Evolutionary conservation across 2,888 invertebrate genomes (phyloP).

Genomic region (Galerucella calmariensis): DNA sequence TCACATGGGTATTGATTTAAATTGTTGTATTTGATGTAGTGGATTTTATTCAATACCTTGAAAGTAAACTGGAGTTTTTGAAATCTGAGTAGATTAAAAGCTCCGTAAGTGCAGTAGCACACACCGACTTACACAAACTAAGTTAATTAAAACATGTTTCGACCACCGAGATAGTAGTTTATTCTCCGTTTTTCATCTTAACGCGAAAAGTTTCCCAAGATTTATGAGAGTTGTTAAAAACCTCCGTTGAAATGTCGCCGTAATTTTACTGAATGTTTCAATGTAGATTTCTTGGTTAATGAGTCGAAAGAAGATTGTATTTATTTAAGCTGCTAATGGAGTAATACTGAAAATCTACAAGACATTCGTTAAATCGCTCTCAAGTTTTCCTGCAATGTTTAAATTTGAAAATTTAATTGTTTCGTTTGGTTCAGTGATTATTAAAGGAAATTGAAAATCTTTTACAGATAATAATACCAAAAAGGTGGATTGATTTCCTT

Average conservation of each 20-base stretch:
- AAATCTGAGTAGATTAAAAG: not conserved
- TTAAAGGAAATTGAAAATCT: not conserved
- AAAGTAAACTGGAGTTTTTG: not conserved
- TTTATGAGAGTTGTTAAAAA: conserved; percentile 26
- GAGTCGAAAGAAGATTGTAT: conserved; percentile 28
- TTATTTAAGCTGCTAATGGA: conserved; percentile 25
- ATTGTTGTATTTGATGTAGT: not conserved
- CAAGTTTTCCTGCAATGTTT: not conserved
- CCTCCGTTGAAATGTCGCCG: conserved; percentile 20
- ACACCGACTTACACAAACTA: conserved; percentile 6
- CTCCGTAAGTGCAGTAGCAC: not conserved
- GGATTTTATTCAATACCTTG: not conserved
- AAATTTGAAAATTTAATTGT: not conserved
- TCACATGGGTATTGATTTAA: too few relatives aligned
- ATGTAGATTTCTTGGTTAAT: conserved; percentile 26
- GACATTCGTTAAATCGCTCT: not conserved
- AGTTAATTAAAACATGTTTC: conserved; percentile 30
- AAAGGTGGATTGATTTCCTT: not conserved
- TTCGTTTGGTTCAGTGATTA: not conserved
- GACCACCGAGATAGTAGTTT: conserved; percentile 26
- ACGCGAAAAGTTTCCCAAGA: conserved; percentile 28
- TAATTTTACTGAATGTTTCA: conserved; percentile 17
- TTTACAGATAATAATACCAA: not conserved
- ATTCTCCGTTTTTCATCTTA: conserved; percentile 29
- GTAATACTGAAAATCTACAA: not conserved